A percentile compares a stretch with the other conserved stretches of the same genome.
Evolutionary conservation across 2,888 invertebrate species (phyloP).

Genomic region (Tanypteryx hageni): DNA sequence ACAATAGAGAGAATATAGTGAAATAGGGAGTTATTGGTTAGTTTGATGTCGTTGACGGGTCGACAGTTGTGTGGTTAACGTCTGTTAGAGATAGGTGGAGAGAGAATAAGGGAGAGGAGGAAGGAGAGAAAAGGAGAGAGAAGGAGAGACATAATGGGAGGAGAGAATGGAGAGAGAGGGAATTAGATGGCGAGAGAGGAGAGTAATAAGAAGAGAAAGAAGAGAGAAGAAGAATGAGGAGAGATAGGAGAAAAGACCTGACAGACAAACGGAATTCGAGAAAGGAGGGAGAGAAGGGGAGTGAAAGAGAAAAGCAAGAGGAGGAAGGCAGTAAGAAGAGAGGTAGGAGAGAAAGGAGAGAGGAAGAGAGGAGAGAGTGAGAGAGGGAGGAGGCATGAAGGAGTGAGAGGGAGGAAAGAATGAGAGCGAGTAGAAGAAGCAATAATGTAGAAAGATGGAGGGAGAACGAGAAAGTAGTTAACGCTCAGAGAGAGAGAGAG

Average conservation of each 20-base stretch:
- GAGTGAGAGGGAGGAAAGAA: too few relatives aligned
- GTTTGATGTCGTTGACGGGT: not conserved
- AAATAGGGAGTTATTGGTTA: not conserved
- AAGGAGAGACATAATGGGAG: not conserved
- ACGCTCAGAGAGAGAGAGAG: too few relatives aligned
- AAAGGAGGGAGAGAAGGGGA: not conserved
- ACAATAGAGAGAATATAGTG: not conserved
- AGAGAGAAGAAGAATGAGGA: not conserved
- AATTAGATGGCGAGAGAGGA: not conserved
- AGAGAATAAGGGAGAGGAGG: not conserved
- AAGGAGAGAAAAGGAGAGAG: not conserved
- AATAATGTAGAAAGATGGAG: too few relatives aligned
- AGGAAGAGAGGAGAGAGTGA: too few relatives aligned
- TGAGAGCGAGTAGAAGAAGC: too few relatives aligned
- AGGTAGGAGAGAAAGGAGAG: too few relatives aligned
- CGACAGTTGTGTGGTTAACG: too few relatives aligned
- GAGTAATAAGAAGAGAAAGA: not conserved
- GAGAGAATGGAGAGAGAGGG: conserved; percentile 27
- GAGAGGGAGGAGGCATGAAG: too few relatives aligned
- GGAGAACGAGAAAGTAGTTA: too few relatives aligned
- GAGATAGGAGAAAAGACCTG: not conserved
- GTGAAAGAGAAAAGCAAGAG: not conserved
- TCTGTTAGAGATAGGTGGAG: not conserved
- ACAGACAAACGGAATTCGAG: not conserved
- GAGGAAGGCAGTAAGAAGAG: too few relatives aligned